A percentile compares a stretch with the other conserved stretches of the same genome.
Evolutionary conservation across 2,888 invertebrate species (phyloP).

Genomic region (Amiota mariae): DNA sequence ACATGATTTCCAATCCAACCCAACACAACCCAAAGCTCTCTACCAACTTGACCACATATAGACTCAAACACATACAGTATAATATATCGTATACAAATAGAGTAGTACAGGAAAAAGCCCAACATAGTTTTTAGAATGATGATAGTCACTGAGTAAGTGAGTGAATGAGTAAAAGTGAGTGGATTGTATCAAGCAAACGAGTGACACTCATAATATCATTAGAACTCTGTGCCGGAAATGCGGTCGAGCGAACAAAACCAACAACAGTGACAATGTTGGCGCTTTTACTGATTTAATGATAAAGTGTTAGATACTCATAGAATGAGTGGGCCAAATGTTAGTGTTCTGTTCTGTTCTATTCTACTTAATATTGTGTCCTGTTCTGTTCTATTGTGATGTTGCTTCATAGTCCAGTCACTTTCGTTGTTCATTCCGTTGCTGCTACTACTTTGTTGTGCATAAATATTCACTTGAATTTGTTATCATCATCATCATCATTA

Average conservation of each 20-base stretch:
- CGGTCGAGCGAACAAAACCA: slow-evolving; percentile 7
- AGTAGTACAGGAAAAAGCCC: slow-evolving; percentile 1
- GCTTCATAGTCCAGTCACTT: background rate
- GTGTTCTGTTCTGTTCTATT: background rate
- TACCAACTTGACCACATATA: no score
- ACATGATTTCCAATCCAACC: no score
- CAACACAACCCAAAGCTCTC: no score
- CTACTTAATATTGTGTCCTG: background rate
- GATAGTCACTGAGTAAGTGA: no score
- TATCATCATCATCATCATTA: background rate
- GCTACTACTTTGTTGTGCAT: slow-evolving; percentile 64
- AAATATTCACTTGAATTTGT: slow-evolving; percentile 69
- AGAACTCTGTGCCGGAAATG: slow-evolving; percentile 16
- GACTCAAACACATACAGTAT: no score
- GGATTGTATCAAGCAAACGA: background rate
- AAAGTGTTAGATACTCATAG: no score
- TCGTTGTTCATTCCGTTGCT: slow-evolving; percentile 11
- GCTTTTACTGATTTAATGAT: background rate
- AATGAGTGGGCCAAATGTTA: background rate
- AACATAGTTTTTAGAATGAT: background rate
- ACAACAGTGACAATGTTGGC: background rate
- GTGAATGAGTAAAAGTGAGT: background rate
- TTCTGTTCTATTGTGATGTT: background rate
- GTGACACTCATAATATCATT: slow-evolving; percentile 6
- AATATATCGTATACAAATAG: background rate